Evolutionary conservation across 2,797 vertebrate species (phyloP).

Genomic region (Octomys mimax): DNA sequence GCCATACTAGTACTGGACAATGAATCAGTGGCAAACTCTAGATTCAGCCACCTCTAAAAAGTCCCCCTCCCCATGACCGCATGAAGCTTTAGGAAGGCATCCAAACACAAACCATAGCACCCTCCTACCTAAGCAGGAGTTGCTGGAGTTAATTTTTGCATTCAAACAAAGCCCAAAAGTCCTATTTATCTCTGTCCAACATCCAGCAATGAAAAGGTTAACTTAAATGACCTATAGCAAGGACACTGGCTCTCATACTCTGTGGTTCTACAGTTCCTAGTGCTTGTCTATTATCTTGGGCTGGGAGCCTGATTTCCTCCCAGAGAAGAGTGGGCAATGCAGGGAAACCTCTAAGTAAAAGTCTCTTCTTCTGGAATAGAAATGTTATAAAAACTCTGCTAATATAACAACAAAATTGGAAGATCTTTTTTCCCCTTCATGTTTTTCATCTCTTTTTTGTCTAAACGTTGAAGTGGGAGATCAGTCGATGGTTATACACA

Average conservation of each 20-base stretch:
- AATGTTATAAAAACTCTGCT: background rate
- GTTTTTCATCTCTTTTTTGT: background rate
- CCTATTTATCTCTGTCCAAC: background rate
- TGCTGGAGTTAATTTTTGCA: background rate
- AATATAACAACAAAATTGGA: background rate
- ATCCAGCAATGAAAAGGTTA: constrained; percentile 11
- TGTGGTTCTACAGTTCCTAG: background rate
- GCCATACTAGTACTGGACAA: background rate
- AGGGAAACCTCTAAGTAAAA: constrained; percentile 22
- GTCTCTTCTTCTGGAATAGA: background rate
- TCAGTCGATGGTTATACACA: background rate
- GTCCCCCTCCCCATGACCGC: background rate
- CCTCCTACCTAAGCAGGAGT: background rate
- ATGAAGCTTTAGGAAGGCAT: background rate
- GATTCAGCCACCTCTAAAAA: background rate
- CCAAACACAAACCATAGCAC: background rate
- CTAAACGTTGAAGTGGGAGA: background rate
- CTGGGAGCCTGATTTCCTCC: constrained; percentile 12
- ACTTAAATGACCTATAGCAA: background rate
- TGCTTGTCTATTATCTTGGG: background rate
- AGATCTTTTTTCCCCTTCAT: background rate
- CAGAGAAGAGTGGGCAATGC: background rate
- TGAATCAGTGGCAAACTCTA: background rate
- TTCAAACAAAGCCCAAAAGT: background rate
- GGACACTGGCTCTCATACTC: background rate